A percentile compares a stretch with the other conserved stretches of the same genome.
phyloP scores from a whole-genome alignment of 1,140 invertebrate genomes.

The Magallana gigas region DNA sequence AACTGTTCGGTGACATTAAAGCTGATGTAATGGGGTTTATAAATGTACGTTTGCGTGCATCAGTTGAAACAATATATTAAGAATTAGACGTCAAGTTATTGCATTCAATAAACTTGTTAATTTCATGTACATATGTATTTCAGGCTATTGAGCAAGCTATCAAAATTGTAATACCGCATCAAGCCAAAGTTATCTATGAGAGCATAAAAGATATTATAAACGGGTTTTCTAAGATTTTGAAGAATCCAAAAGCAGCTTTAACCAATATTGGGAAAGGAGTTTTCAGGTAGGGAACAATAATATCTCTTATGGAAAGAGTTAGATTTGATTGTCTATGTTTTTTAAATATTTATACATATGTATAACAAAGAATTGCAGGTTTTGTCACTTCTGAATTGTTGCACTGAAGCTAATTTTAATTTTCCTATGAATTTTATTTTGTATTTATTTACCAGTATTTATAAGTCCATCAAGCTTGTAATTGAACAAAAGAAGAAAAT shows the following conservation, averaged over 20 bases:
- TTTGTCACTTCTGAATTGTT: no score
- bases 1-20: constrained; percentile 59
- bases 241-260: constrained; percentile 59
- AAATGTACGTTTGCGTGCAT: constrained; percentile 58
- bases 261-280: constrained; percentile 54
- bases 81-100: no score
- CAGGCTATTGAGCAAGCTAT: constrained; percentile 46
- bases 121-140: neutral
- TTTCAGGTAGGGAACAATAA: constrained; percentile 52
- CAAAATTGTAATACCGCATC: constrained; percentile 59
- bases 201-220: constrained; percentile 58
- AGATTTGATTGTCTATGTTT: neutral
- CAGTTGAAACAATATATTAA: no score
- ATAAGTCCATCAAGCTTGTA: constrained; percentile 52
- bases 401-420: neutral
- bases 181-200: constrained; percentile 54
- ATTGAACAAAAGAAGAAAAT: constrained; percentile 58
- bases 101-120: no score
- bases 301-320: neutral
- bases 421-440: neutral
- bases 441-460: constrained; percentile 48
- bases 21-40: constrained; percentile 65
- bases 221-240: constrained; percentile 56
- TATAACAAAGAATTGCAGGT: no score
- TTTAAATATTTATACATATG: neutral